phyloP scores from a whole-genome alignment of 2,797 vertebrate species.

The Rhinella marina region DNA sequence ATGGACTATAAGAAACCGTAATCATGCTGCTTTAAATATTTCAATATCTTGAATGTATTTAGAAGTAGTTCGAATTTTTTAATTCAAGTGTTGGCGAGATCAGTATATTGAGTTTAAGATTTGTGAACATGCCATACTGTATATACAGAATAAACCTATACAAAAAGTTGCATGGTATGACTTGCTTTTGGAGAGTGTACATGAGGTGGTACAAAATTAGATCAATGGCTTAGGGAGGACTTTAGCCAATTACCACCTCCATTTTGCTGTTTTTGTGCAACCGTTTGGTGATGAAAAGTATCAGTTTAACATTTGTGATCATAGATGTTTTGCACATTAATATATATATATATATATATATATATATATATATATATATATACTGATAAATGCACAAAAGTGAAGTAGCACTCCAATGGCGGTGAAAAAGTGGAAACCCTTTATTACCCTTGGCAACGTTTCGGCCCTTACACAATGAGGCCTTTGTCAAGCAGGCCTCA shows the following conservation, averaged over 20 bases:
- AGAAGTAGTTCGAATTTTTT: conserved; percentile 2
- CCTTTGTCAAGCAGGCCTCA: no score
- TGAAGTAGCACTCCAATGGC: no score
- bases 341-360: no score
- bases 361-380: no score
- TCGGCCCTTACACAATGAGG: no score
- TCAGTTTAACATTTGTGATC: neutral
- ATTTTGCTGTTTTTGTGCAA: neutral
- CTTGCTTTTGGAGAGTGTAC: neutral
- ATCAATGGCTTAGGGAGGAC: neutral
- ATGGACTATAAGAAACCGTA: neutral
- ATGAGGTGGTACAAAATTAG: neutral
- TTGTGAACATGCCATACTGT: neutral
- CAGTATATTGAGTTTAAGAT: neutral
- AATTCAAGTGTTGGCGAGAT: neutral
- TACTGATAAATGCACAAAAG: no score
- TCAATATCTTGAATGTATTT: neutral
- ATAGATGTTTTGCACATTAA: neutral
- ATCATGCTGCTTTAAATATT: conserved; percentile 19
- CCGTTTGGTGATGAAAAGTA: neutral
- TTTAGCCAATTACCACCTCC: neutral
- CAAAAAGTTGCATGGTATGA: neutral
- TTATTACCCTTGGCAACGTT: no score
- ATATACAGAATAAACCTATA: conserved; percentile 11
- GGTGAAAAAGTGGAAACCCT: no score